Evolutionary conservation across 1,140 invertebrate genomes (phyloP).

Genomic region (Diorhabda sublineata): DNA sequence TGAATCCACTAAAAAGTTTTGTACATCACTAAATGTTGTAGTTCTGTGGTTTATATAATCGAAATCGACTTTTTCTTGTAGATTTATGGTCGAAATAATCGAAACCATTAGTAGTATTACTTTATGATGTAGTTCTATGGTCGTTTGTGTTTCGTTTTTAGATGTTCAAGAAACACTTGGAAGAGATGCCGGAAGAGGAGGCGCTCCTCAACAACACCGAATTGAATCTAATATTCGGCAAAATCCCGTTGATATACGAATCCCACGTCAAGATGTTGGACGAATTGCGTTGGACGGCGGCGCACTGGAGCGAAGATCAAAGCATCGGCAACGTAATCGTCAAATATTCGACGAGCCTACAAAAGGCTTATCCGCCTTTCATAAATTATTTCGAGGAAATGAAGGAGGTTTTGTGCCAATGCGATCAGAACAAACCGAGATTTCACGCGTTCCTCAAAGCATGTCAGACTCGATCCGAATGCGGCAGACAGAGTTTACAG

Average conservation of each 20-base stretch:
- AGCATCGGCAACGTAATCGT: slow-evolving; percentile 80
- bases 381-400: slow-evolving; percentile 97
- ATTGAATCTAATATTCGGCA: slow-evolving; percentile 93
- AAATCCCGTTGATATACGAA: slow-evolving; percentile 90
- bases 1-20: too few relatives aligned
- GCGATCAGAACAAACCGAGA: slow-evolving; percentile 85
- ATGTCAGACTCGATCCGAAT: slow-evolving; percentile 87
- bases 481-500: slow-evolving; percentile 88
- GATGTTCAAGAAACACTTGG: slow-evolving; percentile 91
- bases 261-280: slow-evolving; percentile 83
- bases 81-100: too few relatives aligned
- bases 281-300: slow-evolving; percentile 64
- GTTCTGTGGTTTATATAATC: too few relatives aligned
- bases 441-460: slow-evolving; percentile 99
- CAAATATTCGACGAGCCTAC: slow-evolving; percentile 73
- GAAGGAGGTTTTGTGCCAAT: slow-evolving; percentile 85
- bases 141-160: slow-evolving; percentile 46
- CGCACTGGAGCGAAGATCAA: slow-evolving; percentile 71
- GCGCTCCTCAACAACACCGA: slow-evolving; percentile 86
- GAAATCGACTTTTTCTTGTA: too few relatives aligned
- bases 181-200: slow-evolving; percentile 72
- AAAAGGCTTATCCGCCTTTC: slow-evolving; percentile 94
- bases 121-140: too few relatives aligned
- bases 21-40: too few relatives aligned
- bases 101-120: too few relatives aligned